Percentiles rank a stretch among this genome's conserved stretches.
Conservation (phyloP, 2,797 vertebrate genomes). For the Eulemur coronatus region DNA sequence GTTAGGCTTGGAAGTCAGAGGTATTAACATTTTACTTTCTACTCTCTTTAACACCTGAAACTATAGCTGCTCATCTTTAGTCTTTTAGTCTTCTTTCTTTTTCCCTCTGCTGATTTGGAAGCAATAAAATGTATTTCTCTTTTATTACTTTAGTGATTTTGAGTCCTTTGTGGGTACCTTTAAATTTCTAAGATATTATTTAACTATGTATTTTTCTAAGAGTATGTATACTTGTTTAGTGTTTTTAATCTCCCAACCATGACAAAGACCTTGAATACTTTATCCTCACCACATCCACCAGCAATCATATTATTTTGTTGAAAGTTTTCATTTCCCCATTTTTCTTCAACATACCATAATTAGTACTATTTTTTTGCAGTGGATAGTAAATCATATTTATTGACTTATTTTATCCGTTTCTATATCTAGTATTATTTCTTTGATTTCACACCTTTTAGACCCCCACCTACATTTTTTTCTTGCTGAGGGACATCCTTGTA, state of each 20-base stretch:
- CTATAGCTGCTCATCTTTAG: background rate
- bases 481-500: background rate
- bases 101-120: background rate
- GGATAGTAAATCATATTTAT: background rate
- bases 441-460: background rate
- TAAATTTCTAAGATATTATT: background rate
- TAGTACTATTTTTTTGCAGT: background rate
- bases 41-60: slow-evolving; percentile 11
- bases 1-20: background rate
- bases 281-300: background rate
- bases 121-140: background rate
- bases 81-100: background rate
- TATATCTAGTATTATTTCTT: background rate
- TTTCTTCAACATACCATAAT: background rate
- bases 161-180: background rate
- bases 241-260: background rate
- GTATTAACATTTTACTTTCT: background rate
- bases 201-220: slow-evolving; percentile 37
- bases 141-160: background rate
- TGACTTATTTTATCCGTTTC: slow-evolving; percentile 4
- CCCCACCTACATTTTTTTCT: background rate
- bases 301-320: background rate
- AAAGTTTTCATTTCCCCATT: background rate
- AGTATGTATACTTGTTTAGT: background rate
- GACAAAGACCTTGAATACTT: background rate